Base-by-base conservation (phyloP, 1,140 invertebrate species). In the Ctenoplectra terminalis region DNA sequence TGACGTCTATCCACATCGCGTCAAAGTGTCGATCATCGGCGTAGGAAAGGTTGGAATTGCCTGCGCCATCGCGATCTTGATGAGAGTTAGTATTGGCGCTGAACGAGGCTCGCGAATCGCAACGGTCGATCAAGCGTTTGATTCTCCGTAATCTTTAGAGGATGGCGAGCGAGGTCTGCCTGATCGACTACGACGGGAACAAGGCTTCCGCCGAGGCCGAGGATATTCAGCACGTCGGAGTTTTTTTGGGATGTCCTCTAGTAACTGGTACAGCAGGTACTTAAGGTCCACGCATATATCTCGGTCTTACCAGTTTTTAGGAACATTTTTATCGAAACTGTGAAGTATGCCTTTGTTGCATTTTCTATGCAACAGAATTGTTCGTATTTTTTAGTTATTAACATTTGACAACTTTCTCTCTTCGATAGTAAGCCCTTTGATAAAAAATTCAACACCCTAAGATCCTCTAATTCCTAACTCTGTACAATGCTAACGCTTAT, bases 1-100 rank as follows among this genome's bases (percentile, higher is more conserved):
- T 71, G 91, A 91, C 52, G 84, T 73, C 54, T 89, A 90, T 87
- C 90, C 91, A 40, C 86, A 90, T 75, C 81, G 88, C 50, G 69
- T 90, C 56, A 92, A 92, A 82, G 87, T 92, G 74, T 92, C 91
- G 73, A 91, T 92, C 80, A 77, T 92, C 31, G 91, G 92, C 34
- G 75, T 84, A 66, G 90, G 90, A 74, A 92, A 92, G 67, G 83
- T 92, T 29, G 91, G 91, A 69, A 89, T 91, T 54, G 91, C 91
- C 63, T 92, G 91, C 52, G 91, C 90, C 34, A 83, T 92, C 20
- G 87, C 91, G 43, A 91, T 92, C 74, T 82, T 92, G 52, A 90
- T 92, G 91, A 92, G 84, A 81, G 90, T 90, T 69, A 84, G 87
- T 85, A 56, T 71, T 60, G 52, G 23, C 56, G 26, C 34, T n/a